Percentiles rank a stretch among this genome's conserved stretches.
phyloP scores from a whole-genome alignment of 2,888 invertebrate genomes.

The Acronicta psi region DNA sequence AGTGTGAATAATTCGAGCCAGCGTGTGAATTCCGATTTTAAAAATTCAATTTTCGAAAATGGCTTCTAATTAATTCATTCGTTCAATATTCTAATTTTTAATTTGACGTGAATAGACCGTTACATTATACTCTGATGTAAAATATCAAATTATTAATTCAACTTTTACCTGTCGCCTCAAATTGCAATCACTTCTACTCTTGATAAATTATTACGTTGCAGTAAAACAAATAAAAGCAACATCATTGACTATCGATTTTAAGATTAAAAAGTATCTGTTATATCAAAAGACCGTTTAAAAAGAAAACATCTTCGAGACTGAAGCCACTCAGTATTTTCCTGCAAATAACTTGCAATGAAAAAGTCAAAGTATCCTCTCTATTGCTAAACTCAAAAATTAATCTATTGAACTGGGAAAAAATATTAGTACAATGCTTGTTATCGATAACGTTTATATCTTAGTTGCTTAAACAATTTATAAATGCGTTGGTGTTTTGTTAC shows the following conservation, averaged over 20 bases:
- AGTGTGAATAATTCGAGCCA: slow-evolving; percentile 28
- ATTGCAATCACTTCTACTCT: neutral
- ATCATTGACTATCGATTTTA: neutral
- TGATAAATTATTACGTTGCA: neutral
- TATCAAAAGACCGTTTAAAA: neutral
- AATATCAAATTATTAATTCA: neutral
- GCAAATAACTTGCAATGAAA: slow-evolving; percentile 8
- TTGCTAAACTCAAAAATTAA: slow-evolving; percentile 23
- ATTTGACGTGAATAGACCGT: neutral
- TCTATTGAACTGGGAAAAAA: neutral
- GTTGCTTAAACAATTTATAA: neutral
- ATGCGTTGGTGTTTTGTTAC: slow-evolving; percentile 1
- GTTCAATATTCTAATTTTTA: neutral
- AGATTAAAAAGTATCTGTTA: slow-evolving; percentile 1
- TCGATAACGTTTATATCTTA: neutral
- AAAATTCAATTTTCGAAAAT: neutral
- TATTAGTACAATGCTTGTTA: neutral
- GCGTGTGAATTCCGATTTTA: slow-evolving; percentile 9
- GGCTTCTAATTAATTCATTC: neutral
- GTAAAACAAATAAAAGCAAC: neutral
- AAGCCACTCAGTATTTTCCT: neutral
- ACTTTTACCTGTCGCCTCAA: neutral
- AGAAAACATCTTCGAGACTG: neutral
- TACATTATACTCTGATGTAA: too few relatives aligned
- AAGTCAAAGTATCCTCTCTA: neutral